A percentile compares a stretch with the other conserved stretches of the same genome.
Evolutionary conservation across 1,140 invertebrate genomes (phyloP).

Genomic region (Hermetia illucens): DNA sequence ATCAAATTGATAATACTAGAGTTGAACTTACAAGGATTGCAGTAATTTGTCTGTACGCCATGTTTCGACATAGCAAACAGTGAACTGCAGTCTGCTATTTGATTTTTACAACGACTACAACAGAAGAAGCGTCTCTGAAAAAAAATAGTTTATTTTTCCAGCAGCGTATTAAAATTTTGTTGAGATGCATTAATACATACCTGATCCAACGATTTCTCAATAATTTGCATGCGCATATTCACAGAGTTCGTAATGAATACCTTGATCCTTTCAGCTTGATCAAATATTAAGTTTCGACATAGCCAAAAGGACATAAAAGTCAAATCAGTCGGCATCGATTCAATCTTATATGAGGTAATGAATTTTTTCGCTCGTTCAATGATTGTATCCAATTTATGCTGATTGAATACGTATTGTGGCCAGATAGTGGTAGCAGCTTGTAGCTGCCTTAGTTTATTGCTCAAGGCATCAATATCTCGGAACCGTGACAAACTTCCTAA

Average conservation of each 20-base stretch:
- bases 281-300: conserved; percentile 48
- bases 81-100: conserved; percentile 50
- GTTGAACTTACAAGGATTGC: conserved; percentile 45
- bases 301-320: conserved; percentile 60
- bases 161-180: not conserved
- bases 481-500: conserved; percentile 31
- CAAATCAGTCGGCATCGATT: conserved; percentile 44
- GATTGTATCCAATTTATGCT: conserved; percentile 44
- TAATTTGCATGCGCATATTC: conserved; percentile 45
- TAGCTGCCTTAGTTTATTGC: conserved; percentile 25
- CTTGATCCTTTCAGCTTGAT: conserved; percentile 35
- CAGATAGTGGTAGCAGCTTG: conserved; percentile 34
- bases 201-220: conserved; percentile 42
- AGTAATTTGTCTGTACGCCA: conserved; percentile 66
- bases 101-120: conserved; percentile 44
- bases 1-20: not conserved
- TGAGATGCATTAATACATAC: conserved; percentile 25
- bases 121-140: conserved; percentile 36
- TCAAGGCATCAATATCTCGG: conserved; percentile 23
- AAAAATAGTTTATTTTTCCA: conserved; percentile 11
- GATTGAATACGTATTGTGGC: conserved; percentile 46
- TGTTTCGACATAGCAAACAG: conserved; percentile 71
- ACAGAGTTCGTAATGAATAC: conserved; percentile 47
- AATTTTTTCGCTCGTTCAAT: conserved; percentile 28
- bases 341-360: conserved; percentile 24